phyloP scores from a whole-genome alignment of 2,888 invertebrate genomes.

The Merodon equestris region DNA sequence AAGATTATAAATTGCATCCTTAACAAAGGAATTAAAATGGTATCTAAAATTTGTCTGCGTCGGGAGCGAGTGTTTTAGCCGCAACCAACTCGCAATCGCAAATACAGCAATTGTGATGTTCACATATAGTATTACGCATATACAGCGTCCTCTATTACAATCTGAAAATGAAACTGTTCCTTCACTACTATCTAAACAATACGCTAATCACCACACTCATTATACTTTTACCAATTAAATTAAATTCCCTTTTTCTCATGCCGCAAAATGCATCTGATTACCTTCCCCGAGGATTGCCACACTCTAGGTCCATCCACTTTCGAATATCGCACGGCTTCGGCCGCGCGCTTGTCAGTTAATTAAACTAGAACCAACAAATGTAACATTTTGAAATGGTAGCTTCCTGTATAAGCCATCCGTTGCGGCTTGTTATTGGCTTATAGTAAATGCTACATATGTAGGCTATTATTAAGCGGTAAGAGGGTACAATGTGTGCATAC shows the following conservation, averaged over 20 bases:
- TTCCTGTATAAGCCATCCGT: conserved; percentile 34
- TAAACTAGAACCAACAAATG: conserved; percentile 26
- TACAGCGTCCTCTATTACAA: not conserved
- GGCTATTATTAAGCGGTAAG: conserved; percentile 35
- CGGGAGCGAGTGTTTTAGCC: not conserved
- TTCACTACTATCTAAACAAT: conserved; percentile 30
- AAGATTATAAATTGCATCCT: too few relatives aligned
- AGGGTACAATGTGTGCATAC: conserved; percentile 6
- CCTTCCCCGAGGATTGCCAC: conserved; percentile 12
- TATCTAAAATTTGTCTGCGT: too few relatives aligned
- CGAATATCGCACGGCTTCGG: not conserved
- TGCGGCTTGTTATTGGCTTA: conserved; percentile 41
- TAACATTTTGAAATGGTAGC: not conserved
- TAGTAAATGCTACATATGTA: conserved; percentile 21
- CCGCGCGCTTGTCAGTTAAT: conserved; percentile 20
- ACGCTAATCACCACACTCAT: conserved; percentile 27
- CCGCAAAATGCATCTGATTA: conserved; percentile 34
- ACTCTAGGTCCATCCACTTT: not conserved
- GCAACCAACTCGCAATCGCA: not conserved
- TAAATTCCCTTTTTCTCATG: conserved; percentile 35
- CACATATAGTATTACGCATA: not conserved
- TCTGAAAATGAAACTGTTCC: conserved; percentile 18
- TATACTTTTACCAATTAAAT: conserved; percentile 30
- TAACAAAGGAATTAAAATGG: too few relatives aligned
- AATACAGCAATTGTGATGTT: conserved; percentile 1